A percentile compares a stretch with the other conserved stretches of the same genome.
These are phyloP conservation scores for Agrochola lota DNA, from an alignment of 2,888 invertebrate genomes.

Conservation along the genomic window DNA sequence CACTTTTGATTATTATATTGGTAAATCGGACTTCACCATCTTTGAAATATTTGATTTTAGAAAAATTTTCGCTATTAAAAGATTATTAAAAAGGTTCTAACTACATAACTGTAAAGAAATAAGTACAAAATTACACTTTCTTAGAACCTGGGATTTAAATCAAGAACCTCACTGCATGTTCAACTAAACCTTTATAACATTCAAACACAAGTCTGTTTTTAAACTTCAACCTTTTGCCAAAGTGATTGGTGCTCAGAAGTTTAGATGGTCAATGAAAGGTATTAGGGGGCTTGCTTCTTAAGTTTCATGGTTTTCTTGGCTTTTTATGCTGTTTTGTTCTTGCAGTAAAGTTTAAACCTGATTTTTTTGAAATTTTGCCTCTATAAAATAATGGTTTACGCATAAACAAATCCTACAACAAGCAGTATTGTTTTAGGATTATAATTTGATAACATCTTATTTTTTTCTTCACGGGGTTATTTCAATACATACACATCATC, in stretches of 20 bases:
- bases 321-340: conserved; percentile 1
- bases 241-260: conserved; percentile 32
- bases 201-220: conserved; percentile 8
- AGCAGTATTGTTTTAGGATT: no score
- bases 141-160: background rate
- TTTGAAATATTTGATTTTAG: background rate
- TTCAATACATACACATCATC: no score
- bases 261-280: conserved; percentile 34
- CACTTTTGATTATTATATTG: background rate
- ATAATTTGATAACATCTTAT: no score
- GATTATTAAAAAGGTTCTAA: background rate
- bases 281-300: conserved; percentile 4
- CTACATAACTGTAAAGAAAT: background rate
- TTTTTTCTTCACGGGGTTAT: no score
- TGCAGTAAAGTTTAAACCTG: background rate
- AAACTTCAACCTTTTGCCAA: conserved; percentile 12
- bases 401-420: no score
- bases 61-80: background rate
- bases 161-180: background rate
- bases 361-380: no score
- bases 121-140: no score
- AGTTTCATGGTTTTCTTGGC: conserved; percentile 12
- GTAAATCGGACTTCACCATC: background rate
- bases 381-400: no score
- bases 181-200: background rate